A percentile compares a stretch with the other conserved stretches of the same genome.
phyloP scores from a whole-genome alignment of 1,140 invertebrate genomes.

The Drosophila setifemur region DNA sequence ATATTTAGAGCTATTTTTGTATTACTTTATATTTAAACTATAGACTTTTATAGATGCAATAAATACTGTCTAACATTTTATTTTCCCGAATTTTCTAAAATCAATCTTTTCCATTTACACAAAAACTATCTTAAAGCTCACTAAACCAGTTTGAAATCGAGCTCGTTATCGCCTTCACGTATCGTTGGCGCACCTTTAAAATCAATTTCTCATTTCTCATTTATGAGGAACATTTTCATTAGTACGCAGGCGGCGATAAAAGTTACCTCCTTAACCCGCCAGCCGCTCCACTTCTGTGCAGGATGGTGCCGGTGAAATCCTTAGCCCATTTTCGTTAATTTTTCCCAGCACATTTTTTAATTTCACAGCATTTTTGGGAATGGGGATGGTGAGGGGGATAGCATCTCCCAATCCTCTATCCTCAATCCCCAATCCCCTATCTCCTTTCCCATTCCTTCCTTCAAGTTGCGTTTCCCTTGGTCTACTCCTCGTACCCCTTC shows the following conservation, averaged over 20 bases:
- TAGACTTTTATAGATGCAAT: too few relatives aligned
- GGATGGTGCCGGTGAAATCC: conserved; percentile 23
- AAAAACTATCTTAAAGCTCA: not conserved
- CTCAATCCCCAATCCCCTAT: too few relatives aligned
- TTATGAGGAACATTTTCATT: conserved; percentile 59
- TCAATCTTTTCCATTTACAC: not conserved
- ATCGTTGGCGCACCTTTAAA: conserved; percentile 53
- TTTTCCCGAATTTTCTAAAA: too few relatives aligned
- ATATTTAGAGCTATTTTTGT: too few relatives aligned
- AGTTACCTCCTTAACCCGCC: conserved; percentile 18
- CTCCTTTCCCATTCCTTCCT: not conserved
- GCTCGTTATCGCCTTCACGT: conserved; percentile 8
- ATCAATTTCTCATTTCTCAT: conserved; percentile 61
- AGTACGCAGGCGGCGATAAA: conserved; percentile 35
- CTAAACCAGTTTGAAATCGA: not conserved
- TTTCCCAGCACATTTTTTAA: conserved; percentile 67
- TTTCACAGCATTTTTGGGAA: conserved; percentile 57
- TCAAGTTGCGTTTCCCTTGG: not conserved
- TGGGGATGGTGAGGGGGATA: not conserved
- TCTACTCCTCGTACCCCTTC: not conserved
- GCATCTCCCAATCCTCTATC: not conserved
- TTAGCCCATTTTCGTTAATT: conserved; percentile 73
- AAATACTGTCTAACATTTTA: too few relatives aligned
- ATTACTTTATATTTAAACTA: too few relatives aligned
- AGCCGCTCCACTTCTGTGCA: not conserved